These are phyloP conservation scores for Chanos chanos DNA, from an alignment of 2,797 vertebrate species.

Conservation along the genomic window DNA sequence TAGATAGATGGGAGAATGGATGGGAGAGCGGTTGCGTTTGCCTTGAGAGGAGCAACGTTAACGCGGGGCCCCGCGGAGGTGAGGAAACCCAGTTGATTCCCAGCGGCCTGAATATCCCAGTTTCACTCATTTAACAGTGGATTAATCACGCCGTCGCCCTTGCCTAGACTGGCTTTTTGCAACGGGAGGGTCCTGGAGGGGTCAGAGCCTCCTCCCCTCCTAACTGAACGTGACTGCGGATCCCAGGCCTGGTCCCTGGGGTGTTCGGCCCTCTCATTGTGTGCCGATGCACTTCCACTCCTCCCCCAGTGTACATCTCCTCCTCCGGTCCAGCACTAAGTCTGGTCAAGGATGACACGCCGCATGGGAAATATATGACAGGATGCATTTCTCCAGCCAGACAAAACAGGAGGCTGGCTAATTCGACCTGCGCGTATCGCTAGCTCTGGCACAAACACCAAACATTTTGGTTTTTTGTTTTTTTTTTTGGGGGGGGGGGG, in stretches of 20 bases:
- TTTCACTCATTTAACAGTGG: conserved; percentile 23
- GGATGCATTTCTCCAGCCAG: conserved; percentile 76
- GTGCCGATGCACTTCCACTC: conserved; percentile 63
- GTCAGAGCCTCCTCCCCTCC: conserved; percentile 39
- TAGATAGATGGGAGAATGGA: conserved; percentile 18
- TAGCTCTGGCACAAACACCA: conserved; percentile 3
- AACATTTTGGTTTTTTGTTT: no score
- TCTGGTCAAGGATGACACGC: conserved; percentile 77
- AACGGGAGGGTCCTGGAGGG: conserved; percentile 18
- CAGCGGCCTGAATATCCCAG: conserved; percentile 1
- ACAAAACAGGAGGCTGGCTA: conserved; percentile 73
- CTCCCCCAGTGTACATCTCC: conserved; percentile 59
- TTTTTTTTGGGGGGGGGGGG: background rate
- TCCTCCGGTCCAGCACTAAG: conserved; percentile 75
- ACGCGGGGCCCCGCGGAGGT: conserved; percentile 59
- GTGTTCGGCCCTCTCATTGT: conserved; percentile 67
- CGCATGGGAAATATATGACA: conserved; percentile 74
- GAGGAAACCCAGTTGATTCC: conserved; percentile 28
- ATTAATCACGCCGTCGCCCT: conserved; percentile 49
- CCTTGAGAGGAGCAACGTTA: conserved; percentile 71
- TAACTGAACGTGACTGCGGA: conserved; percentile 39
- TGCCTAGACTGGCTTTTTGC: conserved; percentile 14
- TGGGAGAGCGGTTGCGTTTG: conserved; percentile 21
- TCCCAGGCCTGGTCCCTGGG: conserved; percentile 34
- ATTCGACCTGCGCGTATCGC: conserved; percentile 4